phyloP scores from a whole-genome alignment of 2,888 invertebrate genomes.

The Furcula furcula region DNA sequence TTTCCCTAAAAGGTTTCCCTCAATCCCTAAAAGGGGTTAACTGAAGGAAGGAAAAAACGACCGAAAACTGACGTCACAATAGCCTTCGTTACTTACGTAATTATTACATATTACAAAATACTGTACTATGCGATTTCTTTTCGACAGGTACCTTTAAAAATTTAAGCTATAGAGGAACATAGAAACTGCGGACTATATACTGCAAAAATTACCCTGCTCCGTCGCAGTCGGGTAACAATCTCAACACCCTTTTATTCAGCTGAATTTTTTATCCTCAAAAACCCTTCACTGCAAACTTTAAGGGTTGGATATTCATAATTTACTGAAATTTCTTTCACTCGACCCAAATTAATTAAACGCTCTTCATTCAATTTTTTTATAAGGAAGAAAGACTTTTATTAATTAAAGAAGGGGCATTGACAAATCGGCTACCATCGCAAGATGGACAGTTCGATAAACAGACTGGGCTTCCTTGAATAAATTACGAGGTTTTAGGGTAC shows the following conservation, averaged over 20 bases:
- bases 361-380: constrained; percentile 64
- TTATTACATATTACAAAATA: too few relatives aligned
- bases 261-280: constrained; percentile 32
- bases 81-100: too few relatives aligned
- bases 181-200: too few relatives aligned
- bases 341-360: constrained; percentile 72
- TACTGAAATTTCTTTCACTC: constrained; percentile 49
- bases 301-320: constrained; percentile 63
- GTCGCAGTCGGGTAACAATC: too few relatives aligned
- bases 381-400: constrained; percentile 63
- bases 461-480: constrained; percentile 30
- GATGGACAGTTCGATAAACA: constrained; percentile 71
- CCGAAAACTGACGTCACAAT: too few relatives aligned
- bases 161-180: too few relatives aligned
- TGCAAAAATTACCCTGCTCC: too few relatives aligned
- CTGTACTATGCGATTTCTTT: too few relatives aligned
- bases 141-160: too few relatives aligned
- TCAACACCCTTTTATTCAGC: neutral
- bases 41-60: too few relatives aligned
- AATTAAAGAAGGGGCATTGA: constrained; percentile 77
- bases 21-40: too few relatives aligned
- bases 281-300: constrained; percentile 50
- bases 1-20: too few relatives aligned
- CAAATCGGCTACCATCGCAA: constrained; percentile 74
- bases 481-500: constrained; percentile 31